Conservation (phyloP, 2,113 vertebrate species). For the Noturus placidus region DNA sequence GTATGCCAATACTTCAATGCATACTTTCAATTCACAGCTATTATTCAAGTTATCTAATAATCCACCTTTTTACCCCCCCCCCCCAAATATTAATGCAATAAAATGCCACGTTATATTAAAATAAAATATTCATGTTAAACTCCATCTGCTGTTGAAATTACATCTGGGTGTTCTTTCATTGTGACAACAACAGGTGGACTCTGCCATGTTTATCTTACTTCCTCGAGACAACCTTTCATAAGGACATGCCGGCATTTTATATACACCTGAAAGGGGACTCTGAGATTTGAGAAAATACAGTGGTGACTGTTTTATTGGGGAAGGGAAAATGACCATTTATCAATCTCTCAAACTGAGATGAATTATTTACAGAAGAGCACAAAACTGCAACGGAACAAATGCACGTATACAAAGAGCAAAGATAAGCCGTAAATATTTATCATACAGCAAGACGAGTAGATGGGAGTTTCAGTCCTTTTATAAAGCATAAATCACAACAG, state of each 20-base stretch:
- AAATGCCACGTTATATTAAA: background rate
- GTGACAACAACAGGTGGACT: background rate
- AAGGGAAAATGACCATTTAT: conserved; percentile 61
- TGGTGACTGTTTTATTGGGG: conserved; percentile 62
- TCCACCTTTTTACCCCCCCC: background rate
- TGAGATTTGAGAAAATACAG: conserved; percentile 45
- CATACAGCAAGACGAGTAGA: conserved; percentile 65
- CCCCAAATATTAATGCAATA: background rate
- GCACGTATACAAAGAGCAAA: conserved; percentile 68
- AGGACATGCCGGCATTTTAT: background rate
- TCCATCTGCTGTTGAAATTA: background rate
- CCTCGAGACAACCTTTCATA: background rate
- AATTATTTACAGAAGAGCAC: conserved; percentile 68
- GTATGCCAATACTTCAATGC: background rate
- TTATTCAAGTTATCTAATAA: background rate
- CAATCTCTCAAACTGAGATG: conserved; percentile 62
- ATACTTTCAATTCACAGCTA: background rate
- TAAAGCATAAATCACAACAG: conserved; percentile 75
- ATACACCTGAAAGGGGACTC: conserved; percentile 14
- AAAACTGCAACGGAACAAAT: conserved; percentile 38
- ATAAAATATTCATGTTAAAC: conserved; percentile 2
- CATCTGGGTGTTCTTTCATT: background rate
- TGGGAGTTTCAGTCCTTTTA: conserved; percentile 60
- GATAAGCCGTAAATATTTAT: conserved; percentile 67
- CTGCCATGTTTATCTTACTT: too few relatives aligned